phyloP scores from a whole-genome alignment of 2,888 invertebrate genomes.

The Uloborus plumipes region DNA sequence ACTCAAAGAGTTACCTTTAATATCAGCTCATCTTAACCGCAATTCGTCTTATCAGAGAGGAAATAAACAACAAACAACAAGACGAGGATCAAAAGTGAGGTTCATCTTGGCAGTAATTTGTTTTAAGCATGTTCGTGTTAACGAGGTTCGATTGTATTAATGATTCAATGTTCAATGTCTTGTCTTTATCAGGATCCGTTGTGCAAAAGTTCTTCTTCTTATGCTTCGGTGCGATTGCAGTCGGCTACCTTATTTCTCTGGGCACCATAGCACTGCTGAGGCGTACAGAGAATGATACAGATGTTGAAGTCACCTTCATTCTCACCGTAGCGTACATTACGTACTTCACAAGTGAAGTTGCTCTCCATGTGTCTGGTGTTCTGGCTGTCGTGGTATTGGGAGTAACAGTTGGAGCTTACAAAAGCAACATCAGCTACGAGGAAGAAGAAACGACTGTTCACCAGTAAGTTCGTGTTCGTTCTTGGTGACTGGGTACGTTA shows the following conservation, averaged over 20 bases:
- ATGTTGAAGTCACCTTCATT: constrained; percentile 73
- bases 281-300: constrained; percentile 72
- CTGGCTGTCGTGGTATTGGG: constrained; percentile 73
- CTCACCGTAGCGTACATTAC: constrained; percentile 72
- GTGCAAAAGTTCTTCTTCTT: constrained; percentile 66
- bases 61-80: too few species aligned
- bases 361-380: constrained; percentile 72
- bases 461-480: constrained; percentile 22
- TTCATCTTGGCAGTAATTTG: too few species aligned
- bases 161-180: too few species aligned
- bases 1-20: too few species aligned
- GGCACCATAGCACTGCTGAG: constrained; percentile 71
- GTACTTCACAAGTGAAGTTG: constrained; percentile 69
- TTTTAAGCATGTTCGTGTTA: too few species aligned
- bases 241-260: constrained; percentile 72
- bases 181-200: too few species aligned
- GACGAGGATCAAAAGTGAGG: too few species aligned
- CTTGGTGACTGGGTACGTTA: too few species aligned
- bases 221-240: constrained; percentile 70
- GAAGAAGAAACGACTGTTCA: constrained; percentile 68
- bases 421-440: constrained; percentile 72
- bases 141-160: too few species aligned
- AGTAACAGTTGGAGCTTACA: constrained; percentile 71
- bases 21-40: too few species aligned
- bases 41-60: too few species aligned